phyloP scores from a whole-genome alignment of 2,113 vertebrate species.

The Pholis gunnellus region DNA sequence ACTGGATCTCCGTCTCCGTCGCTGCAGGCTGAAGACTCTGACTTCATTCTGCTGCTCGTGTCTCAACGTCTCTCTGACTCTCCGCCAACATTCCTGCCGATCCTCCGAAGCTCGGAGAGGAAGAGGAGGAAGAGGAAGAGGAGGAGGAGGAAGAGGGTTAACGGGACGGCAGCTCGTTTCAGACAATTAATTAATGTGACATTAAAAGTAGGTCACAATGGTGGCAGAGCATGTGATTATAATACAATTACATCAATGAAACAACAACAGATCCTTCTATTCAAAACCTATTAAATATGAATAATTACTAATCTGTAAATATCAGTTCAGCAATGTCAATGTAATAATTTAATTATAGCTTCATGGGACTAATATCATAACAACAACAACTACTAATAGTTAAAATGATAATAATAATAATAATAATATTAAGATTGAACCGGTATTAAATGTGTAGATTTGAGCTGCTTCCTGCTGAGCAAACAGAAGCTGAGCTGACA shows the following conservation, averaged over 20 bases:
- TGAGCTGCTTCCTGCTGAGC: neutral
- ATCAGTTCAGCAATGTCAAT: neutral
- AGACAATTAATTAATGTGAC: neutral
- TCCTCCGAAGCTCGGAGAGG: neutral
- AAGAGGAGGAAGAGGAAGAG: too few relatives aligned
- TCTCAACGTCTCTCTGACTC: neutral
- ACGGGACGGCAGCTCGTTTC: neutral
- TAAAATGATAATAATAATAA: neutral
- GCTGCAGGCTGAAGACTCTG: neutral
- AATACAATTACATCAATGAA: too few relatives aligned
- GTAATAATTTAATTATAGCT: neutral
- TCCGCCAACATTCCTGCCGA: slow-evolving; percentile 4
- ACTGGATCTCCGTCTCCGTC: neutral
- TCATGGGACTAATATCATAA: neutral
- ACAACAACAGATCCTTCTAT: neutral
- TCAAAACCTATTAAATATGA: neutral
- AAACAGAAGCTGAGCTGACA: neutral
- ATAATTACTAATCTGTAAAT: too few relatives aligned
- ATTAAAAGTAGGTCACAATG: neutral
- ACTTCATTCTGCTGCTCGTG: neutral
- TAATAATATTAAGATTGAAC: neutral
- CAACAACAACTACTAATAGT: neutral
- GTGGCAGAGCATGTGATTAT: neutral
- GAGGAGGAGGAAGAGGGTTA: too few relatives aligned
- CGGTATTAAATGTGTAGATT: too few relatives aligned